Evolutionary conservation across 2,113 vertebrate species (phyloP), one percentile per base, ranked within the genome.

Genomic region (Apus apus): DNA sequence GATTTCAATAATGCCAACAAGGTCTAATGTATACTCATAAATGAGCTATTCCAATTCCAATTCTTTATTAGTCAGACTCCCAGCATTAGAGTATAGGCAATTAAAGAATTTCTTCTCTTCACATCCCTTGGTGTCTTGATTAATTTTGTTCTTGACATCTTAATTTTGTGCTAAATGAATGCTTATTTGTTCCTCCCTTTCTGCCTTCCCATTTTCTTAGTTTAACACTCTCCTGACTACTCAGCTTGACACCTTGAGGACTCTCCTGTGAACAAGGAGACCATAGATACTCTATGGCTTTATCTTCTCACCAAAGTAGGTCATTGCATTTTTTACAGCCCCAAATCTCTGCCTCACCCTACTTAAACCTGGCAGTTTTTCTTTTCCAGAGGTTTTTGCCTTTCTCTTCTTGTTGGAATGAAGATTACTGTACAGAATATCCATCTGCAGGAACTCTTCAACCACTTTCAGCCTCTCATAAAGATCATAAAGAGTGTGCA

Each of bases 121-220:
- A 50, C 87, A 72, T 97, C 95, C 96, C 95, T 95, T 71, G 93
- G 93, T 96, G 93, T 87, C 92, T 97, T 97, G 96, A 96, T 97
- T 96, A 96, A 97, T 97, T 96, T 96, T 95, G 94, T 96, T 97
- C 95, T 96, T 96, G 95, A 97, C 96, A 94, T 96, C 96, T 97
- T 97, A 93, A 97, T 97, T 97, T 97, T 3, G 1, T 90, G 87
- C 75, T 96, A 91, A 96, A 91, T 96, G 94, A 93, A 89, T 90
- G 81, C 85, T 96, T 78, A 71, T 94, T 95, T 51, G 11, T 96
- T 97, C 75, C 75, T 91, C 85, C 72, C 56, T 94, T 92, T 90
- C 79, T 94, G 77, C 64, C 40, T 96, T 94, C 79, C 78, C 27
- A 75, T 85, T 85, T 90, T 58, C 75, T 83, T 78, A 54, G 46